A percentile compares a stretch with the other conserved stretches of the same genome.
Conservation (phyloP, 2,888 invertebrate species). For the Sipunculus nudus region DNA sequence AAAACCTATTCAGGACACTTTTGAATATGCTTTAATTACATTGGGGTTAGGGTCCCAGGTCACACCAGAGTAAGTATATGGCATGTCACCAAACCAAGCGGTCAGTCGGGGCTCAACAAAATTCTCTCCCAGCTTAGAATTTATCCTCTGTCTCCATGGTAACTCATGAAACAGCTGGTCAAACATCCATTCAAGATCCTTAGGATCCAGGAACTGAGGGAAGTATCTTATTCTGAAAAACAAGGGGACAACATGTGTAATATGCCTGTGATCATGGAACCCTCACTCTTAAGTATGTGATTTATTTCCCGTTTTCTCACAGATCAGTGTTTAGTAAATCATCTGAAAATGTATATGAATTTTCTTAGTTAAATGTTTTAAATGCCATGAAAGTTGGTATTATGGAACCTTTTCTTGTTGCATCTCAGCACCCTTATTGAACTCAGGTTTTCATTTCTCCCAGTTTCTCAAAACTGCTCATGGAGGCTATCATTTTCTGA, state of each 20-base stretch:
- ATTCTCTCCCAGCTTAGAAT: constrained; percentile 49
- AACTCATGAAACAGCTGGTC: constrained; percentile 53
- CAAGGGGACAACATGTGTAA: constrained; percentile 10
- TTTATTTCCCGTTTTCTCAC: no score
- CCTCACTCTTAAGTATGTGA: no score
- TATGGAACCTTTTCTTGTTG: no score
- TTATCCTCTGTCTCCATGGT: constrained; percentile 58
- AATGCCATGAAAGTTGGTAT: no score
- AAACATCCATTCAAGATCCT: constrained; percentile 50
- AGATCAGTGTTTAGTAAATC: no score
- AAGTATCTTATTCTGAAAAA: constrained; percentile 53
- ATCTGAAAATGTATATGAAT: constrained; percentile 1
- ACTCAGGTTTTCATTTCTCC: no score
- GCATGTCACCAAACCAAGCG: constrained; percentile 68
- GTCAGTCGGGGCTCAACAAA: constrained; percentile 66
- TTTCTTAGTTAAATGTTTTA: not conserved
- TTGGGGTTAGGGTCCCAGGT: constrained; percentile 49
- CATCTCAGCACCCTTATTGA: no score
- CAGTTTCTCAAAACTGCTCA: no score
- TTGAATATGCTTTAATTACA: no score
- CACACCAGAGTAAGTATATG: constrained; percentile 67
- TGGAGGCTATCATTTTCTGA: no score
- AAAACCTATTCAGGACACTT: no score
- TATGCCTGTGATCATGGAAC: no score
- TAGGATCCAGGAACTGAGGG: constrained; percentile 52